A percentile compares a stretch with the other conserved stretches of the same genome.
Evolutionary conservation across 2,113 vertebrate genomes (phyloP).

Genomic region (Rhinopomastus cyanomelas): DNA sequence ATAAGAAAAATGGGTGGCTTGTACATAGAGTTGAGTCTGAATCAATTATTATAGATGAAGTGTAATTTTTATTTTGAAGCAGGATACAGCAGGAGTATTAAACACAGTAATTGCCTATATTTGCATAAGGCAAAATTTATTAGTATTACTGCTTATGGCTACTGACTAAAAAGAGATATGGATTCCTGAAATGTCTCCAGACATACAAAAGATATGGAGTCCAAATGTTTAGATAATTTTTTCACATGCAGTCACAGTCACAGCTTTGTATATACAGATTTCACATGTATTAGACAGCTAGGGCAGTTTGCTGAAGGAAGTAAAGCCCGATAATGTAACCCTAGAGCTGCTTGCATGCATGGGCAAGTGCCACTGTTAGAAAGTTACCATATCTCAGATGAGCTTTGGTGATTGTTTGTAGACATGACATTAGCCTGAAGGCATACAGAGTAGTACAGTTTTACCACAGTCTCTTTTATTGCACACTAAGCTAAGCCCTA

Average conservation of each 20-base stretch:
- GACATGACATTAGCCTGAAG: not conserved
- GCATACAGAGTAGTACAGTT: not conserved
- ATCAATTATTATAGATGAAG: not conserved
- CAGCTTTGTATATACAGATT: not conserved
- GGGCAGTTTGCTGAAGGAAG: not conserved
- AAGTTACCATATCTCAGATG: not conserved
- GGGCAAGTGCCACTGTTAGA: not conserved
- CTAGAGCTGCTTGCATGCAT: not conserved
- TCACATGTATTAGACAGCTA: not conserved
- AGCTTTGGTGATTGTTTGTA: not conserved
- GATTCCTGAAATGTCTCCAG: not conserved
- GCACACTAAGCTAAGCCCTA: not conserved
- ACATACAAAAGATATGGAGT: not conserved
- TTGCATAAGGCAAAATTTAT: not conserved
- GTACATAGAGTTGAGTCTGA: not conserved
- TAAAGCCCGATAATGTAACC: not conserved
- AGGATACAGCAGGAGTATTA: not conserved
- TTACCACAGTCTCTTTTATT: not conserved
- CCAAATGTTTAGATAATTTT: not conserved
- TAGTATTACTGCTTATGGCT: not conserved
- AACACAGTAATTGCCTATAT: not conserved
- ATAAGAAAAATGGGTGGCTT: not conserved
- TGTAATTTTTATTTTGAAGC: not conserved
- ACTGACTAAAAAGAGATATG: not conserved
- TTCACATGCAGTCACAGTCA: not conserved